Evolutionary conservation across 2,113 vertebrate genomes (phyloP).

Genomic region (Lophius piscatorius): DNA sequence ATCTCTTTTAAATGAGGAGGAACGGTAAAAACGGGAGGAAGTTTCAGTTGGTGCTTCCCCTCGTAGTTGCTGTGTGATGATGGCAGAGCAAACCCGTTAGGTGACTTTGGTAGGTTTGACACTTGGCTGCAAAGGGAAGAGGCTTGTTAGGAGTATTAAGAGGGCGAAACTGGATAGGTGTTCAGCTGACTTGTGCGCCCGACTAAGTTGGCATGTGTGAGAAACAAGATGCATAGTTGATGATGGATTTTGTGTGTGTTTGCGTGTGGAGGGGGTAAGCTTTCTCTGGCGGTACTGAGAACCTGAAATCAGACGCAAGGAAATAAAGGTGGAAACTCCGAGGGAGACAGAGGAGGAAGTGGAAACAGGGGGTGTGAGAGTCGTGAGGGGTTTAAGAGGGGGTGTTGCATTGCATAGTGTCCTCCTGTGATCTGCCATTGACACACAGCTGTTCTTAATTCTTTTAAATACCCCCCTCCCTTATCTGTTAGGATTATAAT

Average conservation of each 20-base stretch:
- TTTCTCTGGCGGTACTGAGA: conserved; percentile 54
- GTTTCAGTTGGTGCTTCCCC: background rate
- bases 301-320: conserved; percentile 43
- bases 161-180: conserved; percentile 74
- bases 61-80: conserved; percentile 4
- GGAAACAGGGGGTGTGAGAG: conserved; percentile 43
- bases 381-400: conserved; percentile 27
- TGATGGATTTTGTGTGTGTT: background rate
- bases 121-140: conserved; percentile 70
- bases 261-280: conserved; percentile 10
- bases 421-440: conserved; percentile 23
- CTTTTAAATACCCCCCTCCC: conserved; percentile 35
- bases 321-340: conserved; percentile 61
- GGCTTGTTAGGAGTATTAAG: conserved; percentile 80
- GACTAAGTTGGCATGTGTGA: conserved; percentile 68
- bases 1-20: conserved; percentile 28
- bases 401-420: conserved; percentile 44
- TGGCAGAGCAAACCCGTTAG: conserved; percentile 43
- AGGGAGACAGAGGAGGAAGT: conserved; percentile 47
- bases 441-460: conserved; percentile 57
- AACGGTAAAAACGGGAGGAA: conserved; percentile 13
- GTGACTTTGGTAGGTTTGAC: conserved; percentile 79
- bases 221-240: conserved; percentile 65
- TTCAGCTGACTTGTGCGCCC: conserved; percentile 70
- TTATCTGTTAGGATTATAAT: conserved; percentile 27